Evolutionary conservation across 2,888 invertebrate species (phyloP).

Genomic region (Eueremaeus valkanovi): DNA sequence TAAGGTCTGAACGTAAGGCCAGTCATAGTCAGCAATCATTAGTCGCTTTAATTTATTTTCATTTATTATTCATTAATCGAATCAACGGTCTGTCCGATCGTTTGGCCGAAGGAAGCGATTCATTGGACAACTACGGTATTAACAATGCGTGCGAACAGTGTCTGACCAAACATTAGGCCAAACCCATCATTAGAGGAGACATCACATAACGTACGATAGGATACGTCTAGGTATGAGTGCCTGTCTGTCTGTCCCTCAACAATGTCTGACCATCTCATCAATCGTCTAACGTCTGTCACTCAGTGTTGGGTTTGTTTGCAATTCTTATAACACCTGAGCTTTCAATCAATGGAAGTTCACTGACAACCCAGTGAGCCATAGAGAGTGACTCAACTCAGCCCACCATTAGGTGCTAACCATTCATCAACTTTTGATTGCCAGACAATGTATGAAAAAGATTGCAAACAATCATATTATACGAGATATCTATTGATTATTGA

Average conservation of each 20-base stretch:
- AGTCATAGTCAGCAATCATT: constrained; percentile 16
- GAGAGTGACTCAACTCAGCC: background rate
- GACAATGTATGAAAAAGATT: constrained; percentile 26
- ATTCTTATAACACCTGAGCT: constrained; percentile 24
- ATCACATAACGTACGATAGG: constrained; percentile 26
- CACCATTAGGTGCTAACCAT: constrained; percentile 22
- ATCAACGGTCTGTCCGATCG: background rate
- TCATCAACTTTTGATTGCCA: constrained; percentile 28
- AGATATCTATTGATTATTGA: too few species aligned
- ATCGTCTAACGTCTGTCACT: constrained; percentile 27
- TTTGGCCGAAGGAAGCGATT: too few species aligned
- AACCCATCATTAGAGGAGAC: constrained; percentile 30
- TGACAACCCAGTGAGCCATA: constrained; percentile 8
- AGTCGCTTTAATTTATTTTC: constrained; percentile 3
- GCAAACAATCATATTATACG: constrained; percentile 11
- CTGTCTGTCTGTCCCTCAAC: too few species aligned
- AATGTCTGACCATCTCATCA: constrained; percentile 25
- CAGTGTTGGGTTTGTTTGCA: background rate
- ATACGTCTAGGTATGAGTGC: constrained; percentile 13
- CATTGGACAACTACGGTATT: constrained; percentile 12
- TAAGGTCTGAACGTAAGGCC: constrained; percentile 24
- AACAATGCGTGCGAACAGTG: constrained; percentile 26
- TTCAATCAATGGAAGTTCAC: background rate
- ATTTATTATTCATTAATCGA: constrained; percentile 17
- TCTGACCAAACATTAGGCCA: constrained; percentile 20